Percentiles rank a stretch among this genome's conserved stretches.
These are phyloP conservation scores for Saccopteryx leptura DNA, from an alignment of 2,113 vertebrate species.

Conservation along the genomic window DNA sequence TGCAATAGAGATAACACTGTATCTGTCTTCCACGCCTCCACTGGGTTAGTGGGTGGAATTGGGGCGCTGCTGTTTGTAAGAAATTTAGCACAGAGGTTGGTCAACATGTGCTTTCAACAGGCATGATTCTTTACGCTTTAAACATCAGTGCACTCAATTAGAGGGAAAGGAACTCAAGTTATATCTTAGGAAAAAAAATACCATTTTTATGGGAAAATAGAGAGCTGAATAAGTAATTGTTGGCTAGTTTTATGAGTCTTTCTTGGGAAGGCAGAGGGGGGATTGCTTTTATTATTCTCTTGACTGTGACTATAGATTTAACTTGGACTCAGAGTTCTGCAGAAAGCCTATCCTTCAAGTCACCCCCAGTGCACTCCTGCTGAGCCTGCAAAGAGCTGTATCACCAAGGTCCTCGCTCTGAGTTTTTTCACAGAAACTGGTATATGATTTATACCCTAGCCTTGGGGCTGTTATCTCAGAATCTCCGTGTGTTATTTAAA, in stretches of 20 bases:
- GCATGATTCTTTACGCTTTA: background rate
- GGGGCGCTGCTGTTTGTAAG: background rate
- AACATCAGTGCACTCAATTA: background rate
- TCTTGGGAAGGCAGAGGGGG: background rate
- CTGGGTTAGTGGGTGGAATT: background rate
- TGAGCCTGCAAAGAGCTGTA: background rate
- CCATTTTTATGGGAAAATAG: background rate
- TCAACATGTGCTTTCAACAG: background rate
- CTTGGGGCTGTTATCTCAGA: slow-evolving; percentile 56
- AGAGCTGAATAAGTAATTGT: background rate
- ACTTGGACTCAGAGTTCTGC: background rate
- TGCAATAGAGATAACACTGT: background rate
- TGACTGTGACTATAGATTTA: background rate
- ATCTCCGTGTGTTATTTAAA: background rate
- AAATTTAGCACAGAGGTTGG: background rate
- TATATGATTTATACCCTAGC: slow-evolving; percentile 33
- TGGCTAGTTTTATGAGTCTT: background rate
- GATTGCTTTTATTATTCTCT: background rate
- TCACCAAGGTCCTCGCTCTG: background rate
- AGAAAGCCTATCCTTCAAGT: background rate
- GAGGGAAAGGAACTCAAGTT: background rate
- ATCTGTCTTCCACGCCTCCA: background rate
- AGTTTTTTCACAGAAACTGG: background rate
- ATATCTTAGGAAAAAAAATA: background rate
- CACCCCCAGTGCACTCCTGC: background rate